Percentiles rank a stretch among this genome's conserved stretches.
These are phyloP conservation scores for Stegodyphus dumicola DNA, from an alignment of 1,140 invertebrate species.

Conservation along the genomic window DNA sequence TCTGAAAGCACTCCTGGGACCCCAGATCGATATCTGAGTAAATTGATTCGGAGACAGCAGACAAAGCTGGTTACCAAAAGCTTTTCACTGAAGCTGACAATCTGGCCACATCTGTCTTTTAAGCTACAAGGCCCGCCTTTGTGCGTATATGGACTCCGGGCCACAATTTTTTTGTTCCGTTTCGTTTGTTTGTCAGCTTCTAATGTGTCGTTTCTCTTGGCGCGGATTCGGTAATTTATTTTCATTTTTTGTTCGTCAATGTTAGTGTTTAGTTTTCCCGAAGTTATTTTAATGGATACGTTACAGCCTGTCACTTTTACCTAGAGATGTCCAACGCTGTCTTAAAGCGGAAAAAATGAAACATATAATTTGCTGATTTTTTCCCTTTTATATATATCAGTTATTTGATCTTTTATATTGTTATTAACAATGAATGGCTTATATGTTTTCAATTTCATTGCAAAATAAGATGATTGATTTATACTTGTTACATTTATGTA, in stretches of 20 bases:
- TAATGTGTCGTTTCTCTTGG: neutral
- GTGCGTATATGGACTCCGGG: neutral
- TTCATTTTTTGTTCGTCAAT: neutral
- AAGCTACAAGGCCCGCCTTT: constrained; percentile 18
- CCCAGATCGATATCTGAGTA: constrained; percentile 52
- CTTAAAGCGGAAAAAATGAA: too few relatives aligned
- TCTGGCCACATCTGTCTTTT: constrained; percentile 56
- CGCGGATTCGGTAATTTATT: neutral
- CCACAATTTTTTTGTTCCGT: neutral
- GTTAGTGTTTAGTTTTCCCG: neutral
- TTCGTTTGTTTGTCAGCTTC: neutral
- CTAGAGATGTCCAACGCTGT: too few relatives aligned
- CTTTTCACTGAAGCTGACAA: constrained; percentile 57
- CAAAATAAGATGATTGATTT: too few relatives aligned
- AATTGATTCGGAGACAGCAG: constrained; percentile 53
- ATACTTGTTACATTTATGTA: too few relatives aligned
- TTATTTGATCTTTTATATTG: too few relatives aligned
- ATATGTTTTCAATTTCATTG: too few relatives aligned
- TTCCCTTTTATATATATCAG: too few relatives aligned
- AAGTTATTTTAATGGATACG: neutral
- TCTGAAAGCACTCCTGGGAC: neutral
- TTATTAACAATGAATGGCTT: too few relatives aligned
- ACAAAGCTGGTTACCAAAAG: constrained; percentile 58
- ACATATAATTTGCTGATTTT: too few relatives aligned
- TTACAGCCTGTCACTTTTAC: neutral